A percentile compares a stretch with the other conserved stretches of the same genome.
Evolutionary conservation across 2,797 vertebrate species (phyloP).

Genomic region (Parauchenoglanis punctatus): DNA sequence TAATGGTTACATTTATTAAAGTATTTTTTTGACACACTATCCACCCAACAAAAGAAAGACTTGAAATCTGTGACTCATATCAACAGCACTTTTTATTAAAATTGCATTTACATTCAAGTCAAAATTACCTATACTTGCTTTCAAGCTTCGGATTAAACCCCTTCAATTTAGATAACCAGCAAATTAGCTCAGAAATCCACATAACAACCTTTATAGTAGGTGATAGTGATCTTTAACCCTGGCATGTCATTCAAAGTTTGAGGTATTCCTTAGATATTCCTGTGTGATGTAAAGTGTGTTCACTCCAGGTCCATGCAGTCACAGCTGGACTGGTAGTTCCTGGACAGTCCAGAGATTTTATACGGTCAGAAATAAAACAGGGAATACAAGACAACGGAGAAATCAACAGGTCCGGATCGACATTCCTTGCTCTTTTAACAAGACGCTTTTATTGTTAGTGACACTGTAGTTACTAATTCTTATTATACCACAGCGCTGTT

Average conservation of each 20-base stretch:
- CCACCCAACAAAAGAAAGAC: background rate
- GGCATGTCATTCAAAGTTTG: background rate
- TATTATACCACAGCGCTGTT: background rate
- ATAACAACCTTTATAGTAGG: background rate
- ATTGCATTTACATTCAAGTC: background rate
- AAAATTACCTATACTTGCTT: background rate
- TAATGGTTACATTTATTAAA: background rate
- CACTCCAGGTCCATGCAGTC: background rate
- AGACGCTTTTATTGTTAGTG: background rate
- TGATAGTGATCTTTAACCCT: background rate
- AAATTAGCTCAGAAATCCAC: background rate
- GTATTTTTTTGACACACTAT: background rate
- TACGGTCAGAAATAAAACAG: background rate
- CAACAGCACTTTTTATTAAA: slow-evolving; percentile 7
- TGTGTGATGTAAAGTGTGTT: background rate
- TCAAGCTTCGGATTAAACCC: background rate
- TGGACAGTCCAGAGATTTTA: background rate
- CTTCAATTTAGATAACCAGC: background rate
- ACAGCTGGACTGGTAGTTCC: background rate
- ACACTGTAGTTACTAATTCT: background rate
- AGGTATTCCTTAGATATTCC: background rate
- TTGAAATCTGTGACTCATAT: background rate
- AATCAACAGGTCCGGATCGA: background rate
- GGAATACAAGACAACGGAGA: background rate
- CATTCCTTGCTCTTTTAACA: background rate